Conservation (phyloP, 2,797 vertebrate genomes). For the Acanthurus lineatus region DNA sequence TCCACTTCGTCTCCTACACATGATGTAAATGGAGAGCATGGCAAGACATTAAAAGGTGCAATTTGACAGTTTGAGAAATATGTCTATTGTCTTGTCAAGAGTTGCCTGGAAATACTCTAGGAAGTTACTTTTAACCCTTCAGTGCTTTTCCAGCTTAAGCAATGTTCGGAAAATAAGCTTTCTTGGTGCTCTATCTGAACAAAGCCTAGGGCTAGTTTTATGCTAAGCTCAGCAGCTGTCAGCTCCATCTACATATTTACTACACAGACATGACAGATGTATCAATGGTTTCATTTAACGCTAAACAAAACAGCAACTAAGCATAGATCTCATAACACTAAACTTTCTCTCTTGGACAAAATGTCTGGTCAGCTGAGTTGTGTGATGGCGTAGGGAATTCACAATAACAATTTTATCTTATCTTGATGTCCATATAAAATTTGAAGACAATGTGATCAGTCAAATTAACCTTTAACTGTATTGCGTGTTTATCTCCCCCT, state of each 20-base stretch:
- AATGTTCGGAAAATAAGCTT: not conserved
- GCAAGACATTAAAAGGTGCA: not conserved
- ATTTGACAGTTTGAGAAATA: not conserved
- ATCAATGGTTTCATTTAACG: not conserved
- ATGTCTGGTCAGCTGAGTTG: not conserved
- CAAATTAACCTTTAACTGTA: no score
- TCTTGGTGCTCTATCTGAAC: no score
- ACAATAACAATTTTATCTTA: no score
- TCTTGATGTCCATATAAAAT: no score
- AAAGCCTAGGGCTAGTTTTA: not conserved
- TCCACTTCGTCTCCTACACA: conserved; percentile 91
- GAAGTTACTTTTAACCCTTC: not conserved
- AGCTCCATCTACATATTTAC: not conserved
- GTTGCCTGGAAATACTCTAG: not conserved
- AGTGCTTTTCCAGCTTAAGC: no score
- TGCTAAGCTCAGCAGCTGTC: not conserved
- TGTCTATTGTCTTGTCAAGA: not conserved
- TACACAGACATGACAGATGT: not conserved
- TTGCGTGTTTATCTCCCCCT: no score
- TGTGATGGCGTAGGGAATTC: no score
- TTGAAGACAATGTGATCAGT: no score
- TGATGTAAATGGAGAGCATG: not conserved
- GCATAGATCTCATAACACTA: not conserved
- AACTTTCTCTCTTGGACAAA: not conserved
- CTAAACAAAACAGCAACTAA: not conserved